A percentile compares a stretch with the other conserved stretches of the same genome.
Conservation (phyloP, 2,888 invertebrate species). For the Melanostoma mellinum region DNA sequence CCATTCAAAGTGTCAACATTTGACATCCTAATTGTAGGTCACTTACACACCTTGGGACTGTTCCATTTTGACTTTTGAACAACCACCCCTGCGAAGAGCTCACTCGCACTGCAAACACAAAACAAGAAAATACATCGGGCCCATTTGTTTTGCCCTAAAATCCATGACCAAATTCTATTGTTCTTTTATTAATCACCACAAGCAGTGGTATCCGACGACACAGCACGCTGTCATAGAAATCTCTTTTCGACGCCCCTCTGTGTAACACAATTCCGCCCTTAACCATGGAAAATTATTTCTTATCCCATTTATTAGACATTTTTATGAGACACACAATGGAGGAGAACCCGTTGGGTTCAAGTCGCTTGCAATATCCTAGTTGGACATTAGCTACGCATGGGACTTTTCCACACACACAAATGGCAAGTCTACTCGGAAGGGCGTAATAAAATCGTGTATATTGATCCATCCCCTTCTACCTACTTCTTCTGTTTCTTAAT, state of each 20-base stretch:
- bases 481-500: constrained; percentile 19
- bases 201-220: constrained; percentile 43
- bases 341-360: constrained; percentile 35
- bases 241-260: constrained; percentile 35
- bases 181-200: constrained; percentile 60
- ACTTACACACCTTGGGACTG: no score
- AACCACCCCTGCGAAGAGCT: no score
- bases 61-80: no score
- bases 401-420: constrained; percentile 31
- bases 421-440: constrained; percentile 11
- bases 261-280: constrained; percentile 59
- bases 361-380: constrained; percentile 46
- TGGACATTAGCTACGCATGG: constrained; percentile 57
- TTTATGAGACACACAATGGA: constrained; percentile 59
- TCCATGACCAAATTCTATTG: constrained; percentile 40
- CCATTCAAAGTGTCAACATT: no score
- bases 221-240: constrained; percentile 51
- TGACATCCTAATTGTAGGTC: no score
- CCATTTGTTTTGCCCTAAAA: constrained; percentile 44
- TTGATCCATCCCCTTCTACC: constrained; percentile 21
- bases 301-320: constrained; percentile 65
- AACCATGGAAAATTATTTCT: constrained; percentile 71
- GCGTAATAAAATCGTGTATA: constrained; percentile 55
- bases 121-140: constrained; percentile 12
- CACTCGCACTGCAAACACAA: background rate